A percentile compares a stretch with the other conserved stretches of the same genome.
Conservation (phyloP, 2,888 invertebrate species). For the Neoascia interrupta region DNA sequence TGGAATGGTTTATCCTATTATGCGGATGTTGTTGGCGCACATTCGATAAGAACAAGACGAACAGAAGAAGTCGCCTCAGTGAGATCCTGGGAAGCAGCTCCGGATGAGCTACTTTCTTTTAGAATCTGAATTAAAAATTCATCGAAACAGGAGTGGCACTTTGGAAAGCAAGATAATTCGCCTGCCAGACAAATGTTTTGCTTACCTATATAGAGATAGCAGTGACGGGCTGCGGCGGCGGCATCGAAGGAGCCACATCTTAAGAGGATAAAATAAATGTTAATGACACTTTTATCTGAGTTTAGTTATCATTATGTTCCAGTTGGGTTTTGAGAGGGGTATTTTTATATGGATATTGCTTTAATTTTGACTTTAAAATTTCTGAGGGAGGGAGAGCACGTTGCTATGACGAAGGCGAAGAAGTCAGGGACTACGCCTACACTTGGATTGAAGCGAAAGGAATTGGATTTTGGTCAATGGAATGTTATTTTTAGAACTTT, state of each 20-base stretch:
- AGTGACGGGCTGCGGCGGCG: background rate
- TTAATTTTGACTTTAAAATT: too few relatives aligned
- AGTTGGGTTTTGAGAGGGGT: constrained; percentile 6
- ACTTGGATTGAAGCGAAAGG: too few relatives aligned
- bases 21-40: constrained; percentile 53
- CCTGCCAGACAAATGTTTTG: constrained; percentile 46
- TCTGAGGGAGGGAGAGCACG: too few relatives aligned
- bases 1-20: background rate
- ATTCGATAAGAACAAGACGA: constrained; percentile 47
- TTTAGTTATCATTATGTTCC: constrained; percentile 35
- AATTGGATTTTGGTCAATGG: too few relatives aligned
- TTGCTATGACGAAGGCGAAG: too few relatives aligned
- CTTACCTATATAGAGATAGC: constrained; percentile 10
- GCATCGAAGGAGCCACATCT: background rate
- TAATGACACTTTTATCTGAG: constrained; percentile 53
- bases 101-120: background rate
- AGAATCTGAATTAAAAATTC: constrained; percentile 44
- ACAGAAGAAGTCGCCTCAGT: constrained; percentile 1
- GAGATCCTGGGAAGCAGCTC: background rate
- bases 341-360: constrained; percentile 3
- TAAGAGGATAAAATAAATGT: constrained; percentile 36
- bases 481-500: too few relatives aligned
- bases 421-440: too few relatives aligned
- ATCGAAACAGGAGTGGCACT: constrained; percentile 27
- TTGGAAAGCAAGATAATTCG: constrained; percentile 27